Conservation (phyloP, 2,888 invertebrate genomes). For the Acleris cristana region DNA sequence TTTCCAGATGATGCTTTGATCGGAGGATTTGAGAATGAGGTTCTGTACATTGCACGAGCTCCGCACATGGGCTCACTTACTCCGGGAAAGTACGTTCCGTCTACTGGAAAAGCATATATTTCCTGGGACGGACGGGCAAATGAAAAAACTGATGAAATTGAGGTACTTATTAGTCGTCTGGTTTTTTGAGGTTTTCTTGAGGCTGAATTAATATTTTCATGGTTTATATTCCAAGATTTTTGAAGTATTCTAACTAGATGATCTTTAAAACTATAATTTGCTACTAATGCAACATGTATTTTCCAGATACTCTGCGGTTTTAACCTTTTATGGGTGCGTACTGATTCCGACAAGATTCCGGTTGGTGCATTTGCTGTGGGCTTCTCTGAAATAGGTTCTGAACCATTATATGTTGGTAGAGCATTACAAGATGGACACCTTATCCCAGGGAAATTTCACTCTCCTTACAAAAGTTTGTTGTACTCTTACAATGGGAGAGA, state of each 20-base stretch:
- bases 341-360: conserved; percentile 18
- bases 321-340: conserved; percentile 17
- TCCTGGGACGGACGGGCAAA: conserved; percentile 28
- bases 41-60: conserved; percentile 31
- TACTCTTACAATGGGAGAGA: conserved; percentile 74
- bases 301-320: conserved; percentile 27
- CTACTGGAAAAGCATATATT: conserved; percentile 21
- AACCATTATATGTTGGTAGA: conserved; percentile 19
- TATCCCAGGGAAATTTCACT: conserved; percentile 86
- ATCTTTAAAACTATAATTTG: background rate
- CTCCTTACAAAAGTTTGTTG: conserved; percentile 85
- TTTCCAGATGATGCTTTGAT: conserved; percentile 20
- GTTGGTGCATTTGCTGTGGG: conserved; percentile 21
- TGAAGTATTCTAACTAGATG: too few species aligned
- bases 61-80: conserved; percentile 26
- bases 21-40: conserved; percentile 32
- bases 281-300: background rate
- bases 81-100: conserved; percentile 34
- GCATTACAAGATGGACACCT: conserved; percentile 19
- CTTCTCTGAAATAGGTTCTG: conserved; percentile 15
- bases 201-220: too few species aligned
- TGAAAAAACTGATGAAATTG: conserved; percentile 11
- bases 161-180: conserved; percentile 3
- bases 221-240: too few species aligned
- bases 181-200: background rate